These are phyloP conservation scores for Drosophila formosana DNA, from an alignment of 2,888 invertebrate genomes.

Conservation along the genomic window DNA sequence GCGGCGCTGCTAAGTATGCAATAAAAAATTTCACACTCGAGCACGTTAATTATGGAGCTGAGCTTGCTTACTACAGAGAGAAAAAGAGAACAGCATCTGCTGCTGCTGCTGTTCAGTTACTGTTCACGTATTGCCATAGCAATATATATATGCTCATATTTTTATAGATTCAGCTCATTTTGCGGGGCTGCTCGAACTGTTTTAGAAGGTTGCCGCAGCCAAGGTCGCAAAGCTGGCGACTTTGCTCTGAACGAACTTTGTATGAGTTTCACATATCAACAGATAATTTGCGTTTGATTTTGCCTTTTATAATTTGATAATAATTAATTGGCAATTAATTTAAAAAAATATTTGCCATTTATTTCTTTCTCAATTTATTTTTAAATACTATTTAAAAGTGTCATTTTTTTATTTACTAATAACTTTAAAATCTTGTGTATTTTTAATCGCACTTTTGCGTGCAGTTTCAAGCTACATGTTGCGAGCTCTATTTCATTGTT, in stretches of 20 bases:
- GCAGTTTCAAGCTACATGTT: background rate
- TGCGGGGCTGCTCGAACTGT: background rate
- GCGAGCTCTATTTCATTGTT: conserved; percentile 9
- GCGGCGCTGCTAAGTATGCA: conserved; percentile 69
- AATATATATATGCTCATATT: conserved; percentile 22
- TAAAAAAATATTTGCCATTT: no score
- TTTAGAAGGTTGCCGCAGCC: conserved; percentile 6
- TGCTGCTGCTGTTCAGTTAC: background rate
- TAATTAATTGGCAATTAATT: no score
- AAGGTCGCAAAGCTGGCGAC: conserved; percentile 12
- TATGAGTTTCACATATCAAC: background rate
- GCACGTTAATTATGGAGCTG: conserved; percentile 66
- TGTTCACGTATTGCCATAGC: conserved; percentile 24
- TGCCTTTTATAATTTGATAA: background rate
- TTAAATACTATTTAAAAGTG: no score
- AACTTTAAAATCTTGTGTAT: background rate
- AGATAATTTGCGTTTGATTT: background rate
- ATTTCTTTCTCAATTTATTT: no score
- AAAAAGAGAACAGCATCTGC: background rate
- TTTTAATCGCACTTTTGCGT: background rate
- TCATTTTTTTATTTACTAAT: background rate
- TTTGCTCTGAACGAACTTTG: no score
- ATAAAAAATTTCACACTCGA: conserved; percentile 78
- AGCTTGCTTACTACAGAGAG: background rate
- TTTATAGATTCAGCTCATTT: conserved; percentile 15